phyloP scores from a whole-genome alignment of 2,797 vertebrate genomes.

The Gambusia yucatana region DNA sequence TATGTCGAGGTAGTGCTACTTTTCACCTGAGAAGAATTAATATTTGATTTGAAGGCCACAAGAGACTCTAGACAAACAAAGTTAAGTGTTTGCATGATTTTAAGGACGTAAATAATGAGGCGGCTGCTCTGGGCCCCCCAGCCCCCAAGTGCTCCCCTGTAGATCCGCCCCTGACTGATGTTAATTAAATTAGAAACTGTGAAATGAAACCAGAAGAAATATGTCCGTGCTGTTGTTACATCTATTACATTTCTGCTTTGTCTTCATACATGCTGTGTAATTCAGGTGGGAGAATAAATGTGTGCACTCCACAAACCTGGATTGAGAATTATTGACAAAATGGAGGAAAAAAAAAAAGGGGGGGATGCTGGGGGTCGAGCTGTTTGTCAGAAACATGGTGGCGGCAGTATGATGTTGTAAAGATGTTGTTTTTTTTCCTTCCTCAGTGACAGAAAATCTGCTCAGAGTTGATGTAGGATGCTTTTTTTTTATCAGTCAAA shows the following conservation, averaged over 20 bases:
- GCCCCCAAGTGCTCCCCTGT: no score
- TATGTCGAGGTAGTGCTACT: no score
- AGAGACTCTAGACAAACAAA: no score
- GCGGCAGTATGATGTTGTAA: neutral
- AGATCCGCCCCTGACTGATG: neutral
- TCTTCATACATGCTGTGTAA: neutral
- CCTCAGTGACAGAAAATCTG: neutral
- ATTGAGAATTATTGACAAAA: neutral
- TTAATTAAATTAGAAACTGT: neutral
- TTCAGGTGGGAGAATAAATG: neutral
- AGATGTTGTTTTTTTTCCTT: neutral
- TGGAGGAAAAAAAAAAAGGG: neutral
- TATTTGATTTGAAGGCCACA: no score
- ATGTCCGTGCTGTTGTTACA: neutral
- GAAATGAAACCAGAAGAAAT: neutral
- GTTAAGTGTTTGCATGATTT: no score
- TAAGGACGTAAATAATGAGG: no score
- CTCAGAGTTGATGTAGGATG: neutral
- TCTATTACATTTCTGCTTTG: neutral
- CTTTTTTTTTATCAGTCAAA: no score
- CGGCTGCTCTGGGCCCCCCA: no score
- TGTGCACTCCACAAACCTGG: neutral
- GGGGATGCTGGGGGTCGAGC: rapidly evolving
- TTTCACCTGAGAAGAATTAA: no score
- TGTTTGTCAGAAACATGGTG: neutral